These are phyloP conservation scores for Lutjanus campechanus DNA, from an alignment of 2,797 vertebrate genomes.

Conservation along the genomic window DNA sequence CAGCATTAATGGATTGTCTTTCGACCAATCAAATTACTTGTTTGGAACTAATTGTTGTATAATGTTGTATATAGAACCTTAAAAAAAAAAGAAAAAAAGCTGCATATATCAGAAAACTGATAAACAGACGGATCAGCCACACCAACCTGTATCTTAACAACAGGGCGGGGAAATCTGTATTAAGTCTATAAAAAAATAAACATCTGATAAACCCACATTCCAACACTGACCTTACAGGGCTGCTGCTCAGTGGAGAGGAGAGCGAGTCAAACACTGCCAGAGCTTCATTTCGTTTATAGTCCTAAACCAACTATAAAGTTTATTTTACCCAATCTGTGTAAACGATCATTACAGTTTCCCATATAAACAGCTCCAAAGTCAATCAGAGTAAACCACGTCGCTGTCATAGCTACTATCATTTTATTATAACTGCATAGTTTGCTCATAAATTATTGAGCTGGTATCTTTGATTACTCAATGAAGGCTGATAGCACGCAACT, in stretches of 20 bases:
- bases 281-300: not conserved
- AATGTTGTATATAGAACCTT: too few species aligned
- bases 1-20: too few species aligned
- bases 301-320: not conserved
- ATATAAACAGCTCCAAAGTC: slow-evolving; percentile 15
- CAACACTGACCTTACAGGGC: not conserved
- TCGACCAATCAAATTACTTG: too few species aligned
- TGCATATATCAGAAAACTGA: not conserved
- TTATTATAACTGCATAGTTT: not conserved
- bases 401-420: slow-evolving; percentile 12
- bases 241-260: not conserved
- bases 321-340: not conserved
- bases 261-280: not conserved
- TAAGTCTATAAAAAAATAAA: not conserved
- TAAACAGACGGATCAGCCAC: not conserved
- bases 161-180: slow-evolving; percentile 26
- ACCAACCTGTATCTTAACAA: slow-evolving; percentile 8
- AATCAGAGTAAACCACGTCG: not conserved
- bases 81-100: too few species aligned
- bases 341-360: not conserved
- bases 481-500: not conserved
- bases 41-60: too few species aligned
- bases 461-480: not conserved
- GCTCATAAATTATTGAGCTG: not conserved
- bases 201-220: slow-evolving; percentile 6